Conservation (phyloP, 2,113 vertebrate genomes). For the Catharus fuscescens region DNA sequence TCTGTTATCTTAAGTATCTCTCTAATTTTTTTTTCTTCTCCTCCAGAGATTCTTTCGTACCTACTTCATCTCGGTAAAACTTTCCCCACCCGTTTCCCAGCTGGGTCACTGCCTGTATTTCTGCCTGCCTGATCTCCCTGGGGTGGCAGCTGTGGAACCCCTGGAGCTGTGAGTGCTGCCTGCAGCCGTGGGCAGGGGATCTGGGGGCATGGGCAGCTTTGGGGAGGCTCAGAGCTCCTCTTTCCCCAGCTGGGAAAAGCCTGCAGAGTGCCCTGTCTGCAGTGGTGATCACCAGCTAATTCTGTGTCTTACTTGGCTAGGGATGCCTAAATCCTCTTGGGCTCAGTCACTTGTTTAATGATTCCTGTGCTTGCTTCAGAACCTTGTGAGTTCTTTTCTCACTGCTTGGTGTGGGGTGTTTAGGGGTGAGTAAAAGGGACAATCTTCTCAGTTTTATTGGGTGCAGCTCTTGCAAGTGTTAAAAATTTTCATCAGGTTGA, state of each 20-base stretch:
- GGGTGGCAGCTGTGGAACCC: neutral
- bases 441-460: neutral
- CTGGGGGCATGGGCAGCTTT: neutral
- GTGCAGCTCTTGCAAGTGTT: neutral
- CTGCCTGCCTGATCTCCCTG: neutral
- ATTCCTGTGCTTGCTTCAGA: neutral
- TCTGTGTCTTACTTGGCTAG: neutral
- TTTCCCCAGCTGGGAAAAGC: neutral
- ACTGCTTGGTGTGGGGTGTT: rapidly evolving
- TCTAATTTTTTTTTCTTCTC: neutral
- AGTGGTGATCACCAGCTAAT: neutral
- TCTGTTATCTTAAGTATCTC: conserved; percentile 17
- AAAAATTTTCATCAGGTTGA: neutral
- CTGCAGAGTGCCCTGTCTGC: neutral
- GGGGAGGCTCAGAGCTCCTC: neutral
- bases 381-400: rapidly evolving
- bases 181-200: neutral
- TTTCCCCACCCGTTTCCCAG: neutral
- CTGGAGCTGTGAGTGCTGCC: too few species aligned
- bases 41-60: conserved; percentile 24
- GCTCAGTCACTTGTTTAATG: neutral
- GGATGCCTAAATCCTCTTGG: neutral
- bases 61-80: neutral
- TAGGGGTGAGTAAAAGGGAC: neutral
- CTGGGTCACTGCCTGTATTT: neutral